Conservation (phyloP, 2,888 invertebrate genomes). For the Diadegma fenestrale region DNA sequence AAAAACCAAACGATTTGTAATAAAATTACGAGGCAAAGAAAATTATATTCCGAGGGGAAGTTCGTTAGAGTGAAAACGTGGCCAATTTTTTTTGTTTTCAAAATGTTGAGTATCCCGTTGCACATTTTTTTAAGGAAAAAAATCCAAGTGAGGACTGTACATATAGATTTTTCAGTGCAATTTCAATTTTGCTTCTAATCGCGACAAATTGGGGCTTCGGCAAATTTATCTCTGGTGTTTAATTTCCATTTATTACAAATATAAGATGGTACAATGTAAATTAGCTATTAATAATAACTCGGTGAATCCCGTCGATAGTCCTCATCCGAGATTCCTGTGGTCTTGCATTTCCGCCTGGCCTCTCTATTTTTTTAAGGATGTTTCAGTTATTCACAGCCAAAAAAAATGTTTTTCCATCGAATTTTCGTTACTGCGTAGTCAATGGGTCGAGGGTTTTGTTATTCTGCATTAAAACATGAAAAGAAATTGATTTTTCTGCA, state of each 20-base stretch:
- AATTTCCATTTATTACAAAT: slow-evolving; percentile 81
- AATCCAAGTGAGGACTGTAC: background rate
- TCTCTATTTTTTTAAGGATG: background rate
- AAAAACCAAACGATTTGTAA: slow-evolving; percentile 51
- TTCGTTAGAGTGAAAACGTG: background rate
- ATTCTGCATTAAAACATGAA: no score
- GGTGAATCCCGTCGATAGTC: slow-evolving; percentile 46
- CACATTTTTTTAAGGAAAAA: background rate
- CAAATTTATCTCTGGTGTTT: slow-evolving; percentile 53
- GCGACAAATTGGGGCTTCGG: background rate
- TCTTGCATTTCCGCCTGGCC: slow-evolving; percentile 16
- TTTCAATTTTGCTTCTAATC: slow-evolving; percentile 3
- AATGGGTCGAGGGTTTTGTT: no score
- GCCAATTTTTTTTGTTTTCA: background rate
- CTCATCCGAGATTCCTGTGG: slow-evolving; percentile 48
- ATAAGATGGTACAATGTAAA: slow-evolving; percentile 81
- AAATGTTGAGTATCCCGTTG: background rate
- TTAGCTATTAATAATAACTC: slow-evolving; percentile 74
- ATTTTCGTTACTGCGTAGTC: background rate
- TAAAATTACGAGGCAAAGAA: slow-evolving; percentile 44
- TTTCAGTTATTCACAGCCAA: background rate
- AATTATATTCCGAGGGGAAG: background rate
- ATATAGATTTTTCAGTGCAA: background rate
- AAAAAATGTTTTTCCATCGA: background rate
- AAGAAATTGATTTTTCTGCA: background rate